Conservation (phyloP, 2,797 vertebrate genomes). For the Nasua narica region DNA sequence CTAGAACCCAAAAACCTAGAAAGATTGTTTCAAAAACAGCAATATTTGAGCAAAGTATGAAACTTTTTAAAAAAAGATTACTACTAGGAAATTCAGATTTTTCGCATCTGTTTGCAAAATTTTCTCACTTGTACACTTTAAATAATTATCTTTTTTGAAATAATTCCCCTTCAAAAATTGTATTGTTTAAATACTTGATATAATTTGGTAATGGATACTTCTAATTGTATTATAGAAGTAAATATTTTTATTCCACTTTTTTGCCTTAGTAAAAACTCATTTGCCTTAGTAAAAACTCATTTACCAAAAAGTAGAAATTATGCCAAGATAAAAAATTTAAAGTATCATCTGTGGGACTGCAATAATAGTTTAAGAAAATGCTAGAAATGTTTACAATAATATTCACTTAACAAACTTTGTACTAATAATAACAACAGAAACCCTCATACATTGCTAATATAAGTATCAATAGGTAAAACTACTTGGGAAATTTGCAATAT, state of each 20-base stretch:
- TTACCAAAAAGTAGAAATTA: slow-evolving; percentile 19
- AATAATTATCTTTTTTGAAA: not conserved
- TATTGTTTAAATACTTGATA: not conserved
- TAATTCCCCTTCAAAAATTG: not conserved
- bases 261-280: not conserved
- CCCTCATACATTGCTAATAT: not conserved
- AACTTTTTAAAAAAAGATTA: not conserved
- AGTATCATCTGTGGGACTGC: not conserved
- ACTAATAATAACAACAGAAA: not conserved
- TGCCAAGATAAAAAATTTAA: not conserved
- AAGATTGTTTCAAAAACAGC: not conserved
- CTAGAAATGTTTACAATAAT: not conserved
- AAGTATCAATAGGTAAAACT: not conserved
- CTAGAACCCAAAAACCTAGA: not conserved
- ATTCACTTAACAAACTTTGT: not conserved
- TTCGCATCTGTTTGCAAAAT: not conserved
- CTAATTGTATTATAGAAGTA: not conserved
- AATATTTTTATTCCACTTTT: not conserved
- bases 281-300: not conserved
- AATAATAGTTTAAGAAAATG: not conserved
- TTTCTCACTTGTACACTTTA: not conserved
- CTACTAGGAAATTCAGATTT: not conserved
- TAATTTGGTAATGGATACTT: not conserved
- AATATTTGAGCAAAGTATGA: slow-evolving; percentile 11
- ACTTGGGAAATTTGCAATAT: not conserved